A percentile compares a stretch with the other conserved stretches of the same genome.
These are phyloP conservation scores for Drosophila orosa DNA, from an alignment of 1,140 invertebrate species.

Conservation along the genomic window DNA sequence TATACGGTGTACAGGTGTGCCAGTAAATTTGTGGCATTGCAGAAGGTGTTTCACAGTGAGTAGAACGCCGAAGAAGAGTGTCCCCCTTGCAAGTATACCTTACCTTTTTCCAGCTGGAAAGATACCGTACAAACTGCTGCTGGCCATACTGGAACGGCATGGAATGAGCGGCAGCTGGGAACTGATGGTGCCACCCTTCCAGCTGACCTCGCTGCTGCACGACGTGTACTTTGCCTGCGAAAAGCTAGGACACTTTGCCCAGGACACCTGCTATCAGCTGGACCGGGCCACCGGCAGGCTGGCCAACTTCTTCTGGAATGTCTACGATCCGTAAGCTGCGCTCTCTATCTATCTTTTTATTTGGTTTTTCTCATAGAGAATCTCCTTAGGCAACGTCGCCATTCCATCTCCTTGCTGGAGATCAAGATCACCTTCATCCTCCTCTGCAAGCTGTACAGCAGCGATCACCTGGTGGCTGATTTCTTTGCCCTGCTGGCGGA, in stretches of 20 bases:
- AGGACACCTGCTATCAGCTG: conserved; percentile 56
- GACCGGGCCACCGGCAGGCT: conserved; percentile 60
- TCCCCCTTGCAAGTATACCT: neutral
- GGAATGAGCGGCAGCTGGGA: conserved; percentile 64
- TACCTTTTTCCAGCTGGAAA: conserved; percentile 57
- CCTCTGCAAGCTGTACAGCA: conserved; percentile 74
- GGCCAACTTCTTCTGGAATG: conserved; percentile 81
- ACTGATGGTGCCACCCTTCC: conserved; percentile 76
- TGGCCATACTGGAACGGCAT: conserved; percentile 74
- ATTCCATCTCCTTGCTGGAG: conserved; percentile 77
- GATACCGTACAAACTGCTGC: conserved; percentile 74
- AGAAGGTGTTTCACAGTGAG: conserved; percentile 79
- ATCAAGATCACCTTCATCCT: conserved; percentile 77
- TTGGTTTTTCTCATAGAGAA: too few species aligned
- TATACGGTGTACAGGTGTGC: conserved; percentile 83
- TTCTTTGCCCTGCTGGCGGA: conserved; percentile 69
- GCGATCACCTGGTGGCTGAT: conserved; percentile 63
- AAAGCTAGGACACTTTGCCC: conserved; percentile 74
- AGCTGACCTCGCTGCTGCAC: conserved; percentile 76
- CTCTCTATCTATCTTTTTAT: rapidly evolving
- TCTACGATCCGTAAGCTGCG: conserved; percentile 80
- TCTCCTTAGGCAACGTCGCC: conserved; percentile 58
- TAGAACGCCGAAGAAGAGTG: neutral
- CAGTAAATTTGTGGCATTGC: conserved; percentile 70
- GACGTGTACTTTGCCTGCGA: conserved; percentile 81